phyloP scores from a whole-genome alignment of 2,888 invertebrate genomes.

The Lagria hirta region DNA sequence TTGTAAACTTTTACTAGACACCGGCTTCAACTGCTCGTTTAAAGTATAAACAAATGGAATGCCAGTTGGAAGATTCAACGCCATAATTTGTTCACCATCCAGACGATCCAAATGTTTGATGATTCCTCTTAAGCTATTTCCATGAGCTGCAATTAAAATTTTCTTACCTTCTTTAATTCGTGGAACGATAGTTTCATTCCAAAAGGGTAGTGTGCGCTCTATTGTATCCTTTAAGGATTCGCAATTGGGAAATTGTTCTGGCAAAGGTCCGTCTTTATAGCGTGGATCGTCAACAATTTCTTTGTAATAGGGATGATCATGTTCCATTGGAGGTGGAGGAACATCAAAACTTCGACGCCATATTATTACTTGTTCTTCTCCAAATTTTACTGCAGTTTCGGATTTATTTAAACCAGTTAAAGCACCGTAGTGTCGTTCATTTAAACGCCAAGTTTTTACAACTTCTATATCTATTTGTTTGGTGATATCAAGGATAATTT shows the following conservation, averaged over 20 bases:
- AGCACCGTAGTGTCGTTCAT: slow-evolving; percentile 86
- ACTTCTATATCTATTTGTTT: slow-evolving; percentile 69
- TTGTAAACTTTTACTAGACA: slow-evolving; percentile 62
- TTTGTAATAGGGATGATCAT: slow-evolving; percentile 73
- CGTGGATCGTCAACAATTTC: slow-evolving; percentile 74
- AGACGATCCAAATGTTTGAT: slow-evolving; percentile 79
- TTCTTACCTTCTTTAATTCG: slow-evolving; percentile 74
- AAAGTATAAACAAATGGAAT: slow-evolving; percentile 71
- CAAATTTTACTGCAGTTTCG: slow-evolving; percentile 82
- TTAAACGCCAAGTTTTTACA: slow-evolving; percentile 77
- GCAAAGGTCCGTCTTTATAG: slow-evolving; percentile 69
- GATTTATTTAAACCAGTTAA: slow-evolving; percentile 83
- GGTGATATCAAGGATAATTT: slow-evolving; percentile 66
- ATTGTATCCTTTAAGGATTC: slow-evolving; percentile 84
- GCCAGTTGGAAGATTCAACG: slow-evolving; percentile 64
- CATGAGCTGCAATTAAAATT: slow-evolving; percentile 82
- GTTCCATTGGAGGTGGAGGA: slow-evolving; percentile 79
- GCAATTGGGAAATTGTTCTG: slow-evolving; percentile 75
- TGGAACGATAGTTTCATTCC: slow-evolving; percentile 82
- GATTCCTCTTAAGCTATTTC: slow-evolving; percentile 82
- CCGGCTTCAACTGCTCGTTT: slow-evolving; percentile 68
- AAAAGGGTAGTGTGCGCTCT: slow-evolving; percentile 80
- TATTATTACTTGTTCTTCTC: slow-evolving; percentile 74
- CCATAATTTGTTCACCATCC: slow-evolving; percentile 62
- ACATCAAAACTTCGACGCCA: slow-evolving; percentile 85